phyloP scores from a whole-genome alignment of 2,113 vertebrate species.

The Daphoenositta chrysoptera region DNA sequence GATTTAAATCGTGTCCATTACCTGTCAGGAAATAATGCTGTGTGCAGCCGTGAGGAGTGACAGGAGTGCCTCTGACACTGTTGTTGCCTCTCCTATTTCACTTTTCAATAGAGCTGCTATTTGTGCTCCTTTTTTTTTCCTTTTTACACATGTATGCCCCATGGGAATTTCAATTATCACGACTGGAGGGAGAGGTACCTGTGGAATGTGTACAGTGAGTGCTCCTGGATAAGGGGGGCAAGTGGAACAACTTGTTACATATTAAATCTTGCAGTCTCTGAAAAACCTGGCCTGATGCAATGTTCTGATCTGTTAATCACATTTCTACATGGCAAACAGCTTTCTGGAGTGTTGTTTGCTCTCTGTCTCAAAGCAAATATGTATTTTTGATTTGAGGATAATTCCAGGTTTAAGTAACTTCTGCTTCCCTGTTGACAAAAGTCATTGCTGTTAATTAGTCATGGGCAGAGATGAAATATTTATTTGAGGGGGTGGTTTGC shows the following conservation, averaged over 20 bases:
- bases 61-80: background rate
- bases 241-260: background rate
- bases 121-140: too few species aligned
- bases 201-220: background rate
- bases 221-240: background rate
- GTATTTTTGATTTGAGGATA: slow-evolving; percentile 62
- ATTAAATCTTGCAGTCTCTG: background rate
- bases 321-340: background rate
- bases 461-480: slow-evolving; percentile 52
- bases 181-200: background rate
- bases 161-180: background rate
- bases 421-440: slow-evolving; percentile 43
- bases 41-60: background rate
- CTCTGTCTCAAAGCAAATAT: slow-evolving; percentile 39
- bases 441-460: slow-evolving; percentile 56
- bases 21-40: slow-evolving; percentile 46
- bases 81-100: background rate
- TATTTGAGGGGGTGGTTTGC: slow-evolving; percentile 45
- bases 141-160: background rate
- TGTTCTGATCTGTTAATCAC: slow-evolving; percentile 14
- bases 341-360: slow-evolving; percentile 20
- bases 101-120: background rate
- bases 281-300: background rate
- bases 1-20: slow-evolving; percentile 29
- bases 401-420: slow-evolving; percentile 56